phyloP scores from a whole-genome alignment of 2,888 invertebrate species.

The Pantelozetes paolii region DNA sequence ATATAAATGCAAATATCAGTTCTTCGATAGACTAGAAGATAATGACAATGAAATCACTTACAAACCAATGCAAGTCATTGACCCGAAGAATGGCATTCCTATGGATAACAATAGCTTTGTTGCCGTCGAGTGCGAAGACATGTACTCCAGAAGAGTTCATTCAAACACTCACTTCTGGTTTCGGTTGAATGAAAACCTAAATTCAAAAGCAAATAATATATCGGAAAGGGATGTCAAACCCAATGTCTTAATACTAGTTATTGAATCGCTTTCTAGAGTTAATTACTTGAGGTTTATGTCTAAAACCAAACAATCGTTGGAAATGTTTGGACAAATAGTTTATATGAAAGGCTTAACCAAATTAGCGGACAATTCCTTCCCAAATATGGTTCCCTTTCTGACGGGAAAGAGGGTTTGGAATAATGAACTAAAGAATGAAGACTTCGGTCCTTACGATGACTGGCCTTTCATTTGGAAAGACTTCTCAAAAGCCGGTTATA shows the following conservation, averaged over 20 bases:
- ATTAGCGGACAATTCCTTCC: slow-evolving; percentile 89
- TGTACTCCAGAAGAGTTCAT: background rate
- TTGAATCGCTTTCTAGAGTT: slow-evolving; percentile 77
- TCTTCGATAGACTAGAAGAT: background rate
- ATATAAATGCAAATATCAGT: slow-evolving; percentile 35
- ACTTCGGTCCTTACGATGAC: slow-evolving; percentile 50
- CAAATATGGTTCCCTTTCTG: slow-evolving; percentile 76
- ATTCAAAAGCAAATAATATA: background rate
- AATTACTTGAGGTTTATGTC: slow-evolving; percentile 82
- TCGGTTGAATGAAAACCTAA: background rate
- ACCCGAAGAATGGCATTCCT: slow-evolving; percentile 18
- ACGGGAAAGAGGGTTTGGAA: slow-evolving; percentile 58
- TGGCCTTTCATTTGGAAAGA: slow-evolving; percentile 75
- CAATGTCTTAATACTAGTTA: slow-evolving; percentile 68
- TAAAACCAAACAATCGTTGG: slow-evolving; percentile 62
- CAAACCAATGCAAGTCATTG: background rate
- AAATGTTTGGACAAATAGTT: slow-evolving; percentile 60
- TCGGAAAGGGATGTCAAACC: background rate
- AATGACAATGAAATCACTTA: slow-evolving; percentile 1
- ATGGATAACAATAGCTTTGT: slow-evolving; percentile 22
- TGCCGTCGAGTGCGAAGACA: background rate
- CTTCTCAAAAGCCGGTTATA: slow-evolving; percentile 66
- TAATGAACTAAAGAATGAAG: slow-evolving; percentile 35
- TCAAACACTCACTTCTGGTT: slow-evolving; percentile 33
- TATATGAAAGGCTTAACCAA: slow-evolving; percentile 86